Conservation (phyloP, 2,797 vertebrate genomes). For the Hippoglossus hippoglossus region DNA sequence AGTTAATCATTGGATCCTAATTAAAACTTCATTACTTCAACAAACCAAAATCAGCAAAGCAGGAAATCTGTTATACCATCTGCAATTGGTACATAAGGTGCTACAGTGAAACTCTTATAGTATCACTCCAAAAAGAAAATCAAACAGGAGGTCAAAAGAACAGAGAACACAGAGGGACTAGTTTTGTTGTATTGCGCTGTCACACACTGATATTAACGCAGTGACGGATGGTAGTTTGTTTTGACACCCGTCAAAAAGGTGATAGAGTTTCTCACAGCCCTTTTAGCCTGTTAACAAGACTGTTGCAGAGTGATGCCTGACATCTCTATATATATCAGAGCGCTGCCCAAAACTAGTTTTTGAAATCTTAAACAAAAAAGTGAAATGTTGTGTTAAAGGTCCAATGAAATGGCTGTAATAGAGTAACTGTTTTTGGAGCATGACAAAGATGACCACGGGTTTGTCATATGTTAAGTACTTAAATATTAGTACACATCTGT, state of each 20-base stretch:
- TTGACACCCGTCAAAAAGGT: no score
- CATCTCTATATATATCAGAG: no score
- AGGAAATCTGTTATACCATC: conserved; percentile 10
- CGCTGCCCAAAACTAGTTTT: conserved; percentile 5
- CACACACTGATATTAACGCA: conserved; percentile 20
- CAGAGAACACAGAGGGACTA: not conserved
- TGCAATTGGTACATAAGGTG: conserved; percentile 20
- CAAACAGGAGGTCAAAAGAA: not conserved
- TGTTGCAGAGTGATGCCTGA: not conserved
- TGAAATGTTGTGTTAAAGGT: conserved; percentile 14
- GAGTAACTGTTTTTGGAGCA: no score
- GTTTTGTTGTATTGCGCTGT: conserved; percentile 4
- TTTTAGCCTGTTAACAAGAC: not conserved
- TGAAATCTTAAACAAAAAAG: conserved; percentile 1
- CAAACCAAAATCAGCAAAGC: conserved; percentile 21
- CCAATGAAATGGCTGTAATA: not conserved
- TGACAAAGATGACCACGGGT: no score
- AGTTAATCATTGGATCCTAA: conserved; percentile 10
- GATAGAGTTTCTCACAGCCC: no score
- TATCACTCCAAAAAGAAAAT: not conserved
- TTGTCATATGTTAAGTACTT: no score
- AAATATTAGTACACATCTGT: no score
- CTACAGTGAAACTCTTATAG: conserved; percentile 50
- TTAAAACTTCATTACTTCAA: conserved; percentile 13
- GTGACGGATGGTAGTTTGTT: not conserved